Base-by-base conservation (phyloP, 2,888 invertebrate genomes). In the Idaea aversata region DNA sequence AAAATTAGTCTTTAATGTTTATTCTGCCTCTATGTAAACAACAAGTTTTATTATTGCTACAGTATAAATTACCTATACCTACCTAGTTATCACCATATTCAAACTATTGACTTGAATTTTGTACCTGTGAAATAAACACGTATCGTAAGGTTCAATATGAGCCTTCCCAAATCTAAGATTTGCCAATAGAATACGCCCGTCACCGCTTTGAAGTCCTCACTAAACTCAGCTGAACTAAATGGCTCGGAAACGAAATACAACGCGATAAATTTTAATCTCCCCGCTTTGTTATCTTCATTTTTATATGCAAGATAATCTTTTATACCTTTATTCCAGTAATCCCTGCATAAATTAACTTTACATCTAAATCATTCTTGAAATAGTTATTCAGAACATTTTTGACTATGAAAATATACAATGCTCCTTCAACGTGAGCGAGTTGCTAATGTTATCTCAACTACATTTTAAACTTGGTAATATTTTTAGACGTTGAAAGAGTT, bases 401-500 rank as follows among this genome's bases (percentile, higher is more conserved):
- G 15, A 60, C 34, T 60, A 34, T 34, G 25, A 60, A 60, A 25
- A 47, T 47, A 47, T 47, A 47, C 15, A 57, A 62, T 67, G 47
- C 59, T 38, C 61, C n/a, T 25, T 15, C 57, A 13, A 61, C 61
- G 59, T 63, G 36, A 63, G 16, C 62, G 47, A 58, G 62, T 63
- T 59, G 61, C 34, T 35, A 63, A 59, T 65, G 63, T 64, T 63
- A 67, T 69, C 61, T 38, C 61, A 64, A 65, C 61, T 65, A 59
- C 66, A 59, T 59, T 59, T 59, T 16, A 59, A 59, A 16, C 58
- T 59, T 69, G 63, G 72, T 67, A 72, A 72, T 81, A 73, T 77
- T 91, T 92, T 70, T 93, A 98, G 98, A 97, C 98, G 62, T 92
- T 98, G 73, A 97, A 97, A 90, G 98, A 99, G 91, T 99, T 99